Base-by-base conservation (phyloP, 2,797 vertebrate species). In the Dicrostonyx torquatus region DNA sequence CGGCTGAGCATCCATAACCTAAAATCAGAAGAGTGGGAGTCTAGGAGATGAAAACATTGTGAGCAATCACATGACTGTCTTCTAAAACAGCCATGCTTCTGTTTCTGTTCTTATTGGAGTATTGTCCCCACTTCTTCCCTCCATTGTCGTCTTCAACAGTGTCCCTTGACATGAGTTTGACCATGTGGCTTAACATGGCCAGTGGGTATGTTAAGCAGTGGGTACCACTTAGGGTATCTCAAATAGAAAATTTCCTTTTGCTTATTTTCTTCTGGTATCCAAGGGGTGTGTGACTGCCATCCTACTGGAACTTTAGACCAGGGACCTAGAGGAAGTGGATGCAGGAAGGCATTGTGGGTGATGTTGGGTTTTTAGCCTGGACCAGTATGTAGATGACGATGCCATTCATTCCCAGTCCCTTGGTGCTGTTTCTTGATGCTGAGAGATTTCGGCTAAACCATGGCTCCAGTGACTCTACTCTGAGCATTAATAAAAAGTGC, bases 401-500 rank as follows among this genome's bases (percentile, higher is more conserved):
- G 17, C 17, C 90, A n/a, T 50, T 89, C 40, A 11, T 15, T 18
- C 5, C 8, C 79, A 29, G 17, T 29, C 68, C 58, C 86, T 83
- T 58, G 2, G 20, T 7, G 37, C 76, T 77, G 26, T 40, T 50
- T 55, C 72, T 72, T 37, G 68, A 31, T 34, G 24, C 55, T 70
- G 18, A 31, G 2, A n/a, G 80, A 40, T 45, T 84, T n/a, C n/a
- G 50, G 64, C 79, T 53, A 85, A 90, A 88, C 72, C 76, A 58
- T 62, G 87, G 1, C 22, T 55, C 90, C 1, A 10, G 31, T n/a
- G 64, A 73, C 70, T 45, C 2, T 37, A 53, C 62, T 68, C 58
- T 68, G 79, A 91, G 60, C 24, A 43, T 83, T 43, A 70, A 64
- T 73, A 72, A 91, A 95, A 90, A 92, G 6, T 55, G 17, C 66